Evolutionary conservation across 2,888 invertebrate genomes (phyloP), one percentile per base, ranked within the genome.

Genomic region (Zaprionus lineosus): DNA sequence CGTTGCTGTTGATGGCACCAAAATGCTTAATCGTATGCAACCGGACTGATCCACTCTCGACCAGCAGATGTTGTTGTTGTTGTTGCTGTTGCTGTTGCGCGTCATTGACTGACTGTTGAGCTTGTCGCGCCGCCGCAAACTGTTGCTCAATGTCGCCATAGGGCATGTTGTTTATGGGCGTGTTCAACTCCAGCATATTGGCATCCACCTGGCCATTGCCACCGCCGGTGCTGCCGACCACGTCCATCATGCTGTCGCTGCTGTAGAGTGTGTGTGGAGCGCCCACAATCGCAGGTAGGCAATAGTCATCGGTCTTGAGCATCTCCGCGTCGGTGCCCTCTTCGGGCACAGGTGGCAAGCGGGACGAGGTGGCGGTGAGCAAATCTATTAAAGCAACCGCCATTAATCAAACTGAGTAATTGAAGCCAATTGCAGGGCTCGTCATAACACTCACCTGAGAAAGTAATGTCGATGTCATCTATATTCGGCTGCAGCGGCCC

Each of bases 401-500:
- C 2, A n/a, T 26, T 31, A 24, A n/a, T 24, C 21, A 21, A 21
- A 24, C 6, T 3, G 4, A 24, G 24, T 7, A 24, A 24, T n/a
- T n/a, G n/a, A n/a, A n/a, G n/a, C n/a, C n/a, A n/a, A n/a, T n/a
- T n/a, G n/a, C n/a, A n/a, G n/a, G 9, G n/a, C 12, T 15, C 18
- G 3, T 12, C 58, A n/a, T n/a, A n/a, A n/a, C n/a, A n/a, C 56
- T 33, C 91, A 95, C 95, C 96, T 91, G 95, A 95, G 69, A 96
- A 91, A 4, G 95, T 96, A 90, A 96, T 95, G 70, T 89, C 96
- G 90, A 96, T 96, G 91, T 97, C 97, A 88, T 98, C 97, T 86
- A 98, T 92, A 91, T 97, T 97, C 68, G 99, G 99, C 91, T 99
- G 99, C 61, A 99, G 91, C 48, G 98, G 98, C 29, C 98, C 96